Evolutionary conservation across 2,888 invertebrate genomes (phyloP).

Genomic region (Caenorhabditis zanzibari): DNA sequence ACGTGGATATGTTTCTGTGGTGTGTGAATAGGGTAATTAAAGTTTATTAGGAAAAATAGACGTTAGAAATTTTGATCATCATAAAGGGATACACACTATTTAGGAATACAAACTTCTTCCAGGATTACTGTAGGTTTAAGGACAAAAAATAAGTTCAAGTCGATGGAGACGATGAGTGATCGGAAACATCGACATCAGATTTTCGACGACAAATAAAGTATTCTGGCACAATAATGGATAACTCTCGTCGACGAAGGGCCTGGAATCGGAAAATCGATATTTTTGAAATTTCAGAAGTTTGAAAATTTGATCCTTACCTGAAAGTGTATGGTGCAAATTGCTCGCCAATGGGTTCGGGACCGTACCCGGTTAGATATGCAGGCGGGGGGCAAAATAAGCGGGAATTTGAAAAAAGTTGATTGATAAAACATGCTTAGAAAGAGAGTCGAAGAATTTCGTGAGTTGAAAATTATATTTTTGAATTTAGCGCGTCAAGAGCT

Average conservation of each 20-base stretch:
- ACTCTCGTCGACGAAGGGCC: slow-evolving; percentile 67
- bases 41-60: no score
- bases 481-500: no score
- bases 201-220: slow-evolving; percentile 72
- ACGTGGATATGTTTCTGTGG: no score
- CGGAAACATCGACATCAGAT: slow-evolving; percentile 51
- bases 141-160: slow-evolving; percentile 1
- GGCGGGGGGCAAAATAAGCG: neutral
- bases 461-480: neutral
- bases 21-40: no score
- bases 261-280: slow-evolving; percentile 22
- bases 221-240: slow-evolving; percentile 73
- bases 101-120: no score
- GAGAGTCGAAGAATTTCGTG: neutral
- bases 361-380: slow-evolving; percentile 20
- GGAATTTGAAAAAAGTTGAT: no score
- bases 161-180: slow-evolving; percentile 47
- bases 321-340: no score
- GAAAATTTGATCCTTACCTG: slow-evolving; percentile 3
- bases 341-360: slow-evolving; percentile 9
- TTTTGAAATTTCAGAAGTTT: neutral
- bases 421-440: neutral
- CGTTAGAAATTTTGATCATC: no score
- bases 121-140: no score
- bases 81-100: no score